phyloP scores from a whole-genome alignment of 2,797 vertebrate genomes.

The Hydrolagus colliei region DNA sequence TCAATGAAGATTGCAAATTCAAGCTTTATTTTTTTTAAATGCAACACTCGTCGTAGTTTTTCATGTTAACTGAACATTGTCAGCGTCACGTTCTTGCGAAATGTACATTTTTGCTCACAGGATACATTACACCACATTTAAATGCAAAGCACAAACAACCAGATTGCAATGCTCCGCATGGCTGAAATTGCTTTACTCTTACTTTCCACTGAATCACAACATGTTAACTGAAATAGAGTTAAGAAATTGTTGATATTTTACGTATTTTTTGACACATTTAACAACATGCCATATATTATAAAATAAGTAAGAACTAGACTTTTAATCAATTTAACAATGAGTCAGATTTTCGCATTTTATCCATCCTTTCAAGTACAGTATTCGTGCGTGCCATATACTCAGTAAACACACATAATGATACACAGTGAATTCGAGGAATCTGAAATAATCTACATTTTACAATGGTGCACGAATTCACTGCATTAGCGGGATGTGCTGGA shows the following conservation, averaged over 20 bases:
- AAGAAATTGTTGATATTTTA: background rate
- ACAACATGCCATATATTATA: slow-evolving; percentile 1
- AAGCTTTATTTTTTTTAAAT: background rate
- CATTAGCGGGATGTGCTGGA: background rate
- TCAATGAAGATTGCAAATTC: background rate
- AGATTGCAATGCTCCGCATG: background rate
- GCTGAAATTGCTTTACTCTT: background rate
- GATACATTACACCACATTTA: background rate
- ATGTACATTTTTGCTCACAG: background rate
- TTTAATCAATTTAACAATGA: slow-evolving; percentile 15
- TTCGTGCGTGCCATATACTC: background rate
- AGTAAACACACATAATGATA: slow-evolving; percentile 4
- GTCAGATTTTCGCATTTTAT: slow-evolving; percentile 10
- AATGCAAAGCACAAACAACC: background rate
- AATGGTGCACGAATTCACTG: background rate
- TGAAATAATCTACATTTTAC: background rate
- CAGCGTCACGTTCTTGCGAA: background rate
- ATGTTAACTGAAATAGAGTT: background rate
- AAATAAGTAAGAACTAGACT: slow-evolving; percentile 12
- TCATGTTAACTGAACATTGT: background rate
- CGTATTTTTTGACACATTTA: background rate
- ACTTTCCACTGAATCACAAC: background rate
- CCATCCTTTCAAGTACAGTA: background rate
- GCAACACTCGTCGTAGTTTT: background rate
- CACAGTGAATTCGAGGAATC: background rate